Percentiles rank a stretch among this genome's conserved stretches.
Conservation (phyloP, 2,797 vertebrate species). For the Loriculus beryllinus region DNA sequence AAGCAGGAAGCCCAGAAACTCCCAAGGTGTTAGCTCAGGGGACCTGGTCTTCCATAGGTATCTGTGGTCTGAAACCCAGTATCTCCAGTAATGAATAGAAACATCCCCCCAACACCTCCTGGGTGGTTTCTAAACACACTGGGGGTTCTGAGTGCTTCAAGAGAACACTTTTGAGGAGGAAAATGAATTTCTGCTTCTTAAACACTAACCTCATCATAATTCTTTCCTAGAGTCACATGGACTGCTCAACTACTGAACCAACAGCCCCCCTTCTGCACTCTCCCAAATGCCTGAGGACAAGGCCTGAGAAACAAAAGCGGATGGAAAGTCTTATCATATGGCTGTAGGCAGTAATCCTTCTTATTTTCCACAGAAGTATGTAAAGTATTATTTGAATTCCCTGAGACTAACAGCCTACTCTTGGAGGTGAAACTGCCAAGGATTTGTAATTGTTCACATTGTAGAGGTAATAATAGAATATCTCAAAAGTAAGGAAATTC, state of each 20-base stretch:
- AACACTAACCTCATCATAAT: neutral
- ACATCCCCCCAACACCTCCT: neutral
- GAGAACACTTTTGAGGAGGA: neutral
- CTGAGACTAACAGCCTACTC: conserved; percentile 50
- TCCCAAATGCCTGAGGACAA: conserved; percentile 47
- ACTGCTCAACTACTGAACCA: neutral
- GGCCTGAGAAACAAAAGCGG: conserved; percentile 49
- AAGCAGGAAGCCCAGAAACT: neutral
- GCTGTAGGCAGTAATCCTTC: conserved; percentile 64
- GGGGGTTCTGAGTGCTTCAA: neutral
- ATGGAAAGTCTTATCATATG: conserved; percentile 67
- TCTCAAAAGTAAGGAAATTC: conserved; percentile 24
- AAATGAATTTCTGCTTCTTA: neutral
- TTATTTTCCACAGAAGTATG: conserved; percentile 64
- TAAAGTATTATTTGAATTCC: conserved; percentile 73
- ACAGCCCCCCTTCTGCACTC: neutral
- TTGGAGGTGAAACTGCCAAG: conserved; percentile 50
- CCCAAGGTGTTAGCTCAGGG: neutral
- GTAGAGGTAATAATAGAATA: conserved; percentile 50
- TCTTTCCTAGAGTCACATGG: conserved; percentile 40
- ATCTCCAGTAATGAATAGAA: neutral
- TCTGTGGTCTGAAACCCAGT: neutral
- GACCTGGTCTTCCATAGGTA: neutral
- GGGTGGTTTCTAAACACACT: neutral
- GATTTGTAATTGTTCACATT: conserved; percentile 48